phyloP scores from a whole-genome alignment of 1,140 invertebrate species.

The Drosophila kohkoa region DNA sequence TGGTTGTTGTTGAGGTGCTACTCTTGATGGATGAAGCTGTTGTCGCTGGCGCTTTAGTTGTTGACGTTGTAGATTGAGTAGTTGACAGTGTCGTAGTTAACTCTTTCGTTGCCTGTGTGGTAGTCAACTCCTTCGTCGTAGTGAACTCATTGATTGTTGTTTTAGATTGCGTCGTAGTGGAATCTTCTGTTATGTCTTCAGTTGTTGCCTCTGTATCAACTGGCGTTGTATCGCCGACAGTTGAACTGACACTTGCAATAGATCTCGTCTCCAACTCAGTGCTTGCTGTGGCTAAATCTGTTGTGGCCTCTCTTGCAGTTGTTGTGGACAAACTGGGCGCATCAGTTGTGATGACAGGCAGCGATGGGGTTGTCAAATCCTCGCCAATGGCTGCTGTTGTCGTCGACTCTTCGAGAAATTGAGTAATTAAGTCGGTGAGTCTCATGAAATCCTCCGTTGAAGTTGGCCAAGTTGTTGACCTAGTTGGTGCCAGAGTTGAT shows the following conservation, averaged over 20 bases:
- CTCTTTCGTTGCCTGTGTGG: background rate
- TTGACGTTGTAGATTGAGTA: slow-evolving; percentile 20
- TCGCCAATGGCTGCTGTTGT: slow-evolving; percentile 1
- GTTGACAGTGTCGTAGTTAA: slow-evolving; percentile 4
- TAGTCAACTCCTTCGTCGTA: slow-evolving; percentile 13
- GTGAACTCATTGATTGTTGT: background rate
- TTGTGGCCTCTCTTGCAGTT: slow-evolving; percentile 5
- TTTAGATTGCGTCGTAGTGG: slow-evolving; percentile 3
- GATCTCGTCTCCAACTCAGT: slow-evolving; percentile 16
- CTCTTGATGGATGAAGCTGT: slow-evolving; percentile 5
- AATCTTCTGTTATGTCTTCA: background rate
- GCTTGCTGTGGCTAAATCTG: background rate
- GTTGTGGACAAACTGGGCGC: background rate
- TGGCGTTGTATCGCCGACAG: slow-evolving; percentile 1
- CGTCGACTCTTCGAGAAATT: slow-evolving; percentile 52
- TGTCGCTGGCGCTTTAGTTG: background rate
- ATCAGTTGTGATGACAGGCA: slow-evolving; percentile 32
- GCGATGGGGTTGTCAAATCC: slow-evolving; percentile 12
- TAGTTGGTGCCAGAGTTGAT: slow-evolving; percentile 7
- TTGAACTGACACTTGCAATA: background rate
- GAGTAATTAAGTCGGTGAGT: slow-evolving; percentile 52
- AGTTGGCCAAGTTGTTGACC: slow-evolving; percentile 50
- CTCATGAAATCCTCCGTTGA: slow-evolving; percentile 67
- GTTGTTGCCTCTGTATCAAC: slow-evolving; percentile 10
- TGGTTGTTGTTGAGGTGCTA: slow-evolving; percentile 17